A percentile compares a stretch with the other conserved stretches of the same genome.
Conservation (phyloP, 2,113 vertebrate genomes). For the Apodemus sylvaticus region DNA sequence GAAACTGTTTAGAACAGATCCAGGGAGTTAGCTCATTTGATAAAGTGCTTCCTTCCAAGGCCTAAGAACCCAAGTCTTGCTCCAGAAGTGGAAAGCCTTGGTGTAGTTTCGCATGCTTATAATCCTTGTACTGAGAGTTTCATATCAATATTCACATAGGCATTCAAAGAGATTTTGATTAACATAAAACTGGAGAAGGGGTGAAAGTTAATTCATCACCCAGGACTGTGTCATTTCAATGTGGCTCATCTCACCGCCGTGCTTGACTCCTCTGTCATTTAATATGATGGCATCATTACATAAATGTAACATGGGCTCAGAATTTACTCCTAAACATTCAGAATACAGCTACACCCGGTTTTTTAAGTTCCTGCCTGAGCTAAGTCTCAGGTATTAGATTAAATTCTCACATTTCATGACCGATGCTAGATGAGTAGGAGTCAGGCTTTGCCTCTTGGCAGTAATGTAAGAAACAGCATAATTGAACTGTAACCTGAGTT, state of each 20-base stretch:
- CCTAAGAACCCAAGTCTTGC: neutral
- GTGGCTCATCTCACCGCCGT: neutral
- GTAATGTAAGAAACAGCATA: conserved; percentile 11
- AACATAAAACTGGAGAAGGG: conserved; percentile 19
- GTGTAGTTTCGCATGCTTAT: too few species aligned
- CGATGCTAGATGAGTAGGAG: conserved; percentile 22
- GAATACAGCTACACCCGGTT: neutral
- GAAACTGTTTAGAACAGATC: neutral
- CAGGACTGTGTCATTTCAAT: conserved; percentile 10
- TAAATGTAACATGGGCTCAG: neutral
- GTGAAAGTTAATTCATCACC: conserved; percentile 14
- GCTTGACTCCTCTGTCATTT: neutral
- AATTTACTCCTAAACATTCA: conserved; percentile 24
- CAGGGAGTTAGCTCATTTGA: neutral
- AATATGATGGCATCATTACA: neutral
- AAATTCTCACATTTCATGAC: conserved; percentile 41
- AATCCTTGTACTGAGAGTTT: neutral
- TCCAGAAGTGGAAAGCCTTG: neutral
- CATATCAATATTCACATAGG: conserved; percentile 17
- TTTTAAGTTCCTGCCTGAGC: conserved; percentile 32
- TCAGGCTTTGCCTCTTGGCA: conserved; percentile 20
- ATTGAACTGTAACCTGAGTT: conserved; percentile 47
- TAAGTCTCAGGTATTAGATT: conserved; percentile 17
- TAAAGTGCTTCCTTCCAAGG: neutral
- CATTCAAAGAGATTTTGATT: conserved; percentile 35